These are phyloP conservation scores for Dryobota labecula DNA, from an alignment of 2,888 invertebrate genomes.

Conservation along the genomic window DNA sequence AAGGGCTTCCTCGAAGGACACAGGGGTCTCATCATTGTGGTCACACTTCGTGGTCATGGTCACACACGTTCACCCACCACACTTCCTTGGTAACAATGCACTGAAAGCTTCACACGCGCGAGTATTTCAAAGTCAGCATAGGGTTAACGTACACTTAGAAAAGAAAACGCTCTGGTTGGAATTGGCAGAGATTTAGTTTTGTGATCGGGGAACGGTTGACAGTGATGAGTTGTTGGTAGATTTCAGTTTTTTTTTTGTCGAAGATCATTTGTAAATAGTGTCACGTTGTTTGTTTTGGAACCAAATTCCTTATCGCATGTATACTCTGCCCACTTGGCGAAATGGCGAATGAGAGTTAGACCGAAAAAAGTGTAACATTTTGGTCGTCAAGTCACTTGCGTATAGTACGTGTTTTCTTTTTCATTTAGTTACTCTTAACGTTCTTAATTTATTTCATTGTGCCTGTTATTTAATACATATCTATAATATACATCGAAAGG, in stretches of 20 bases:
- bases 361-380: no score
- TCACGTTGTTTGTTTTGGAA: neutral
- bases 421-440: no score
- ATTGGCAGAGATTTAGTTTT: conserved; percentile 9
- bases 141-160: conserved; percentile 67
- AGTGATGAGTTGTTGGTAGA: neutral
- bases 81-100: conserved; percentile 73
- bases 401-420: no score
- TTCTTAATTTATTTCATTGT: no score
- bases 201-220: neutral
- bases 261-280: no score
- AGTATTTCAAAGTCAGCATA: conserved; percentile 76
- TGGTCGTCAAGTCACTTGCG: no score
- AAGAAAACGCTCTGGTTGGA: conserved; percentile 11
- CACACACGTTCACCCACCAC: conserved; percentile 63
- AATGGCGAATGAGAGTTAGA: neutral
- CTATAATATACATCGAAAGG: neutral
- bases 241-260: neutral
- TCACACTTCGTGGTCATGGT: conserved; percentile 52
- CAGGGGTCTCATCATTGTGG: conserved; percentile 62
- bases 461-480: no score
- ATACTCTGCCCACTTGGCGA: neutral
- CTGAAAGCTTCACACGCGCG: conserved; percentile 75
- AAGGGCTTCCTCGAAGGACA: conserved; percentile 82
- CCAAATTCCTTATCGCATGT: neutral